Base-by-base conservation (phyloP, 35 echinoderm and acorn worm species). In the Apostichopus japonicus region DNA sequence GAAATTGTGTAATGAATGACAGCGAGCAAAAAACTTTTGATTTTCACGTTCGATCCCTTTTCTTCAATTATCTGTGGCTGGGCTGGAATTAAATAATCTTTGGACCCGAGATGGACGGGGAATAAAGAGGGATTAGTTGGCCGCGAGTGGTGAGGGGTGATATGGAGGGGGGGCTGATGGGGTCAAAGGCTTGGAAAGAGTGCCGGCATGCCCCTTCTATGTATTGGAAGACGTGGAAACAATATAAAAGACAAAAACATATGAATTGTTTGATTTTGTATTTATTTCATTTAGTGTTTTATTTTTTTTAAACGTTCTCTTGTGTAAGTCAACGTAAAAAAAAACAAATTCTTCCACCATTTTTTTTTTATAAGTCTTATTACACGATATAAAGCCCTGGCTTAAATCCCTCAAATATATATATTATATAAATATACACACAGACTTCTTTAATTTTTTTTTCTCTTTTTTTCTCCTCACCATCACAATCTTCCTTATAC, bases 401-500 rank as follows among this genome's bases (percentile, higher is more conserved):
- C 81, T 84, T 84, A 84, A 57, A 84, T 73, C 81, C 81, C 81
- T 84, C 81, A 58, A 84, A 84, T 84, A 84, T 84, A 84, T 84
- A 84, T 84, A 84, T 84, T 59, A 73, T 84, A 84, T 84, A 84
- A 84, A 84, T 84, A 56, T 84, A 84, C 81, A 84, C 81, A 84
- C 81, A 84, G 10, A 73, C 71, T 73, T 73, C n/a, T 73, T 73
- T 73, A 19, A 19, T 15, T 22, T 23, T 73, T 73, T 13, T 73
- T 73, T 73, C 17, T 15, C 23, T 57, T 84, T 58, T 17, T 84
- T 53, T 53, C 27, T 33, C 27, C 27, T 33, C 27, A 33, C 27
- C 27, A 33, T 33, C 27, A 84, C 81, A 24, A 22, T 58, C 54
- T 57, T 84, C 54, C 53, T 84, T 84, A 59, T 59, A 84, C 81